A percentile compares a stretch with the other conserved stretches of the same genome.
Evolutionary conservation across 2,888 invertebrate species (phyloP).

Genomic region (Troides oblongomaculatus): DNA sequence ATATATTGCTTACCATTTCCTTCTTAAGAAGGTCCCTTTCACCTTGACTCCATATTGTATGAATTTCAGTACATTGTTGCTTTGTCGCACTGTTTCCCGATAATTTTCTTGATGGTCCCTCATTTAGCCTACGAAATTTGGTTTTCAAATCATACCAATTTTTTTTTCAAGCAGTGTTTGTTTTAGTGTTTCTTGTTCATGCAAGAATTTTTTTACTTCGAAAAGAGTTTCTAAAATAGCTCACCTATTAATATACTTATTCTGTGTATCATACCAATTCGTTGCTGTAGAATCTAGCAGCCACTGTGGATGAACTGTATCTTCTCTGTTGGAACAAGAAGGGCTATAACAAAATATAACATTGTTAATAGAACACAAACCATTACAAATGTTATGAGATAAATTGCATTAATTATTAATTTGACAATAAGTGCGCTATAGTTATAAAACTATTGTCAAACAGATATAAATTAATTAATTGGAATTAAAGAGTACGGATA

Average conservation of each 20-base stretch:
- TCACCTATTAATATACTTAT: constrained; percentile 55
- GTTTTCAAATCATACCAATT: not conserved
- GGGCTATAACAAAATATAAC: constrained; percentile 46
- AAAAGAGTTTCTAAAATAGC: constrained; percentile 17
- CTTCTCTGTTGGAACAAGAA: constrained; percentile 79
- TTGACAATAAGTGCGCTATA: too few species aligned
- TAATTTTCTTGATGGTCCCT: constrained; percentile 54
- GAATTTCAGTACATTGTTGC: constrained; percentile 40
- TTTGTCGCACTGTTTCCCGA: constrained; percentile 50
- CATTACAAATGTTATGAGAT: too few species aligned
- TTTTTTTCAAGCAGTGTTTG: not conserved
- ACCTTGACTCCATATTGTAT: constrained; percentile 59
- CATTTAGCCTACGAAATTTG: constrained; percentile 42
- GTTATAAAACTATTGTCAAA: too few species aligned
- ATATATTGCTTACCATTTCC: constrained; percentile 71
- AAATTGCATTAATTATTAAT: too few species aligned
- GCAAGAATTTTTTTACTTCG: too few species aligned
- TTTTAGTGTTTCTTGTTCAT: not conserved
- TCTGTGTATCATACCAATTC: constrained; percentile 80
- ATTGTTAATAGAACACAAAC: too few species aligned
- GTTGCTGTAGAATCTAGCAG: constrained; percentile 81
- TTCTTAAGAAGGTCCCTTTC: constrained; percentile 78
- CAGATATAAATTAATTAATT: too few species aligned
- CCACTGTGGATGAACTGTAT: constrained; percentile 83
- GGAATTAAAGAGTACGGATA: too few species aligned